A percentile compares a stretch with the other conserved stretches of the same genome.
phyloP scores from a whole-genome alignment of 2,113 vertebrate species.

The Clarias macrocephalus region DNA sequence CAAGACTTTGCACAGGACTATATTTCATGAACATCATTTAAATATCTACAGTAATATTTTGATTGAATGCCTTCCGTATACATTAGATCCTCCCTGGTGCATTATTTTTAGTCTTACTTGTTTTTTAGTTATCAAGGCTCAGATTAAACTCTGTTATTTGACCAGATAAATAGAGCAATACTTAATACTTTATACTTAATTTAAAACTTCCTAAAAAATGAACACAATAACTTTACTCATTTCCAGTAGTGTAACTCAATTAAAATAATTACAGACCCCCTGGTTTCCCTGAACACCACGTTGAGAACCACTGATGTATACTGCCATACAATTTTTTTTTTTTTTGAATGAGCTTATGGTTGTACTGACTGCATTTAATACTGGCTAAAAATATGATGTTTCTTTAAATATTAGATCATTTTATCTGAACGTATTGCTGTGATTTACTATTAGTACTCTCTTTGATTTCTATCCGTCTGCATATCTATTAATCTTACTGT shows the following conservation, averaged over 20 bases:
- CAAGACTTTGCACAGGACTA: not conserved
- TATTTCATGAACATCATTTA: not conserved
- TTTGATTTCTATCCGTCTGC: not conserved
- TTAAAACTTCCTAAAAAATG: too few relatives aligned
- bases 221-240: not conserved
- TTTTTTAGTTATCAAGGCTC: not conserved
- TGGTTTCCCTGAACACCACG: not conserved
- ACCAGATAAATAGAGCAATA: not conserved
- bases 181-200: too few relatives aligned
- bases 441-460: not conserved
- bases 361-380: not conserved
- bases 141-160: not conserved
- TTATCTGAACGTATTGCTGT: not conserved
- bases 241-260: not conserved
- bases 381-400: not conserved
- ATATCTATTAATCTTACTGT: not conserved
- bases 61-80: too few relatives aligned
- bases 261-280: not conserved
- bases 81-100: too few relatives aligned
- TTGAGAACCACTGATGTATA: not conserved
- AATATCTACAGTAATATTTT: not conserved
- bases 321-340: not conserved
- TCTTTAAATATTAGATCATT: not conserved
- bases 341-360: not conserved
- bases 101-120: not conserved